phyloP scores from a whole-genome alignment of 1,140 invertebrate species.

The Lysiphlebus fabarum region DNA sequence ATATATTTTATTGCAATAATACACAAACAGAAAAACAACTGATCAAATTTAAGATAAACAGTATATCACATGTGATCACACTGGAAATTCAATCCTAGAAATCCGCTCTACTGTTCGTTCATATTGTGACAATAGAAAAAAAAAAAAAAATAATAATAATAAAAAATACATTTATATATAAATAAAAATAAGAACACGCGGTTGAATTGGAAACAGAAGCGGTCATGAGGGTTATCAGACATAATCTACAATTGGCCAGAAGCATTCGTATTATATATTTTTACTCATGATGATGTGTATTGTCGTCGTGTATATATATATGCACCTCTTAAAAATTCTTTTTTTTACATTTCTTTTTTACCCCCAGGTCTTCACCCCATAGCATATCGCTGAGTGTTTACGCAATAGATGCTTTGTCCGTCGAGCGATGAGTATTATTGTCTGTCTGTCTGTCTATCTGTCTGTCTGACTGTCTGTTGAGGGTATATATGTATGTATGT shows the following conservation, averaged over 20 bases:
- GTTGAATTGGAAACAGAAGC: slow-evolving; percentile 38
- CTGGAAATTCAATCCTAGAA: slow-evolving; percentile 21
- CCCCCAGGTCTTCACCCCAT: slow-evolving; percentile 22
- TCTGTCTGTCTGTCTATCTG: slow-evolving; percentile 47
- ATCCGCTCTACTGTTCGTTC: background rate
- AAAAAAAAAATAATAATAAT: background rate
- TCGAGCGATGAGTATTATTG: slow-evolving; percentile 53
- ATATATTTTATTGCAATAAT: too few relatives aligned
- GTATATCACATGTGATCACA: background rate
- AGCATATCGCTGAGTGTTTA: slow-evolving; percentile 48
- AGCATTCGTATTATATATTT: slow-evolving; percentile 35
- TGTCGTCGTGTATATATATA: slow-evolving; percentile 30
- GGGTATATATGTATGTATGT: slow-evolving; percentile 14
- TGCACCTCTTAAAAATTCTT: slow-evolving; percentile 21
- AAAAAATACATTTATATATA: slow-evolving; percentile 24
- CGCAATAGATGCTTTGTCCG: slow-evolving; percentile 56
- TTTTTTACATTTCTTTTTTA: slow-evolving; percentile 22
- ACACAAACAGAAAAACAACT: too few relatives aligned
- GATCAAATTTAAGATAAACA: slow-evolving; percentile 6
- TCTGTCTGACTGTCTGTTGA: background rate
- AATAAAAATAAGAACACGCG: slow-evolving; percentile 33
- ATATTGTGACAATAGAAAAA: slow-evolving; percentile 29
- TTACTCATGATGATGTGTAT: slow-evolving; percentile 28
- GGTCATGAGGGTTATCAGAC: slow-evolving; percentile 34
- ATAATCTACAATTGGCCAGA: slow-evolving; percentile 43